Evolutionary conservation across 1,140 invertebrate species (phyloP).

Genomic region (Drosophila pallidifrons): DNA sequence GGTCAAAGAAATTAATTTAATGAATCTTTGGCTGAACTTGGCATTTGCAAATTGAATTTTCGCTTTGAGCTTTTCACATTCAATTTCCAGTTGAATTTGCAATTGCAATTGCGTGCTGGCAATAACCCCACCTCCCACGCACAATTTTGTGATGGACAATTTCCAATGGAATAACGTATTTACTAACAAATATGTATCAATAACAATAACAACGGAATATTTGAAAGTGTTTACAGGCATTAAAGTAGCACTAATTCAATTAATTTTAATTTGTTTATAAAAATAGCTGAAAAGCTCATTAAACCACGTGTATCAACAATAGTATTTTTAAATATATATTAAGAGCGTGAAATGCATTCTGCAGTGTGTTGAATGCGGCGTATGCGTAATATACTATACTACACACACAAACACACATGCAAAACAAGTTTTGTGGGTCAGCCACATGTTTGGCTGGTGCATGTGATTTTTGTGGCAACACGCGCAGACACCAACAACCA

Average conservation of each 20-base stretch:
- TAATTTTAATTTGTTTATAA: background rate
- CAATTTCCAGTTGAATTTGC: too few relatives aligned
- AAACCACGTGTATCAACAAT: background rate
- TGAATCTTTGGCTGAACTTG: background rate
- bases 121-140: too few relatives aligned
- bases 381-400: constrained; percentile 30
- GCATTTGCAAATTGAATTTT: background rate
- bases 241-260: background rate
- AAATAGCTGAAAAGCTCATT: background rate
- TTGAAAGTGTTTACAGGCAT: background rate
- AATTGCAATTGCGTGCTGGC: too few relatives aligned
- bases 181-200: background rate
- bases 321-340: background rate
- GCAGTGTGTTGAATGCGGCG: constrained; percentile 15
- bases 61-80: background rate
- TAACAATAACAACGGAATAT: too few relatives aligned
- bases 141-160: too few relatives aligned
- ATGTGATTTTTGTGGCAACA: constrained; percentile 24
- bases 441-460: constrained; percentile 19
- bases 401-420: background rate
- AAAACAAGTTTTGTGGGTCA: constrained; percentile 16
- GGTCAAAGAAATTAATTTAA: background rate
- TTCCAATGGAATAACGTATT: background rate
- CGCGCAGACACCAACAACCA: constrained; percentile 5
- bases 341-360: background rate